Percentiles rank a stretch among this genome's conserved stretches.
Evolutionary conservation across 2,888 invertebrate genomes (phyloP).

Genomic region (Automeris io): DNA sequence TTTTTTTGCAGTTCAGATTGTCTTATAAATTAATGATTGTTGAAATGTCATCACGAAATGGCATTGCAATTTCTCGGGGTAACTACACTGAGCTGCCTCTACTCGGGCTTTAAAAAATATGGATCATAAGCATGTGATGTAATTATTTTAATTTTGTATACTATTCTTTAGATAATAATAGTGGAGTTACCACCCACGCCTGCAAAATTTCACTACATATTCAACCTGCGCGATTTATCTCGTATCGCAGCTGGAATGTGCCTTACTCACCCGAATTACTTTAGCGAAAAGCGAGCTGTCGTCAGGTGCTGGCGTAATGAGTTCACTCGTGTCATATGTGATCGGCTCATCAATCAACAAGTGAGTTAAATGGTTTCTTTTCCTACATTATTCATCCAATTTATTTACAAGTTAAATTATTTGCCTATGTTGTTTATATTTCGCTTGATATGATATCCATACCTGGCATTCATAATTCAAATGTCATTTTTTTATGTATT

Average conservation of each 20-base stretch:
- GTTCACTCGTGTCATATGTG: slow-evolving; percentile 90
- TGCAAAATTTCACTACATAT: slow-evolving; percentile 95
- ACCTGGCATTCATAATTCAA: too few relatives aligned
- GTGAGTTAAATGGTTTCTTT: slow-evolving; percentile 21
- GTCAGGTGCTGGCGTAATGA: slow-evolving; percentile 95
- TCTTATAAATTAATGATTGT: neutral
- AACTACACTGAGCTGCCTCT: too few relatives aligned
- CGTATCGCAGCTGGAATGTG: slow-evolving; percentile 89
- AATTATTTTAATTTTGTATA: too few relatives aligned
- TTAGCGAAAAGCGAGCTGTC: slow-evolving; percentile 81
- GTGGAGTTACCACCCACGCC: slow-evolving; percentile 92
- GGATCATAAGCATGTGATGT: too few relatives aligned
- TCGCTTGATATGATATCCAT: too few relatives aligned
- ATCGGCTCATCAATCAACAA: slow-evolving; percentile 84
- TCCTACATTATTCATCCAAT: too few relatives aligned
- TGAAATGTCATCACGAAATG: neutral
- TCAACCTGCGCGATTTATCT: slow-evolving; percentile 93
- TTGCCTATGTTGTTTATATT: neutral
- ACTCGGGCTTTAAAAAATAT: too few relatives aligned
- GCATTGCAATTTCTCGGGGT: too few relatives aligned
- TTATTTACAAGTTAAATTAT: neutral
- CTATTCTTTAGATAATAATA: slow-evolving; percentile 81
- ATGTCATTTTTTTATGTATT: too few relatives aligned
- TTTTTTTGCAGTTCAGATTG: too few relatives aligned
- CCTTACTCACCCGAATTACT: slow-evolving; percentile 83